These are phyloP conservation scores for Acromyrmex heyeri DNA, from an alignment of 1,140 invertebrate species.

Conservation along the genomic window DNA sequence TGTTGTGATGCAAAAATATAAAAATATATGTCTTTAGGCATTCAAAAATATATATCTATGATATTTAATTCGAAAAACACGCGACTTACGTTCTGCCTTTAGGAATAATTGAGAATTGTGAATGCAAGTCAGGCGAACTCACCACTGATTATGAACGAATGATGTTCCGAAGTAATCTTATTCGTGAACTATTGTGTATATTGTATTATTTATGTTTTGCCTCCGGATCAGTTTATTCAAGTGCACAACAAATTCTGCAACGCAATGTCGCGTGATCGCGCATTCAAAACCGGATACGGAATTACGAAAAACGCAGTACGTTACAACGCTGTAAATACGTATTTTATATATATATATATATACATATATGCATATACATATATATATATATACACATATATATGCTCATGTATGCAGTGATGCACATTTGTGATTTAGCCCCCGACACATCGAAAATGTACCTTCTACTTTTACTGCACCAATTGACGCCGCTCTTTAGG, in stretches of 20 bases:
- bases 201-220: background rate
- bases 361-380: too few species aligned
- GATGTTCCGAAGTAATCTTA: background rate
- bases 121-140: background rate
- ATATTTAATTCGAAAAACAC: background rate
- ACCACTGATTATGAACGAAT: background rate
- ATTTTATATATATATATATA: too few species aligned
- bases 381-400: too few species aligned
- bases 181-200: background rate
- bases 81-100: too few species aligned
- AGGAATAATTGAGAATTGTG: background rate
- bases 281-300: background rate
- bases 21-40: background rate
- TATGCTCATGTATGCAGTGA: too few species aligned
- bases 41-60: background rate
- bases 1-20: background rate
- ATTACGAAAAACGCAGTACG: background rate
- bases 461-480: too few species aligned
- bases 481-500: too few species aligned
- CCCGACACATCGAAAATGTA: too few species aligned
- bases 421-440: too few species aligned
- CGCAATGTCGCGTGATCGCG: background rate
- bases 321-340: background rate
- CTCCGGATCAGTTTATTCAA: background rate
- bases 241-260: constrained; percentile 2